phyloP scores from a whole-genome alignment of 1,140 invertebrate species.

The Lutraria rhynchaena region DNA sequence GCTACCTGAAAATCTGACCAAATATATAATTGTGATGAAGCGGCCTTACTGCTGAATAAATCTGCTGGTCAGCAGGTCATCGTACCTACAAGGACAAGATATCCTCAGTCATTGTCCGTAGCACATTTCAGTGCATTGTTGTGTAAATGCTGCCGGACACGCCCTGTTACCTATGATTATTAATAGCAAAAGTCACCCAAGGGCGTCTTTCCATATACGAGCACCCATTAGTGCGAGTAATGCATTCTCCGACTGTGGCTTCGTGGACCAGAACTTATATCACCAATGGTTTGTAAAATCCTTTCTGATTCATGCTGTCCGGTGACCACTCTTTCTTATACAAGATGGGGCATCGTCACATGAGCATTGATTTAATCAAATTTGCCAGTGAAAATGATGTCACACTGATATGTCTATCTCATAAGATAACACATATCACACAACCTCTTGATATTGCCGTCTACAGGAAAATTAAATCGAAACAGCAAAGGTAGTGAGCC shows the following conservation, averaged over 20 bases:
- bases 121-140: conserved; percentile 58
- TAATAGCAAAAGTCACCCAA: conserved; percentile 22
- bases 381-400: conserved; percentile 51
- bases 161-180: conserved; percentile 49
- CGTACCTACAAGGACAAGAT: conserved; percentile 21
- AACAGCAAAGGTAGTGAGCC: conserved; percentile 41
- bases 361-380: conserved; percentile 2
- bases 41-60: conserved; percentile 25
- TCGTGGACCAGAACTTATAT: conserved; percentile 43
- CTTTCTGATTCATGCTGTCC: conserved; percentile 17
- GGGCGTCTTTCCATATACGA: conserved; percentile 1
- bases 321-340: conserved; percentile 25
- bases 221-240: conserved; percentile 37
- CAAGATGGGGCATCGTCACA: conserved; percentile 53
- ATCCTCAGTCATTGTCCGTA: conserved; percentile 33
- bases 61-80: conserved; percentile 37
- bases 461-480: conserved; percentile 53
- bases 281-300: conserved; percentile 48
- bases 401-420: conserved; percentile 22
- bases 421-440: too few relatives aligned
- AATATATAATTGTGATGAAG: conserved; percentile 51
- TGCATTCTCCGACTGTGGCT: conserved; percentile 50
- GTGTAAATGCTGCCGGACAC: conserved; percentile 40
- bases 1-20: conserved; percentile 6
- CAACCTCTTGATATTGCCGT: conserved; percentile 41